Base-by-base conservation (phyloP, 2,113 vertebrate genomes). In the Neopipo cinnamomea region DNA sequence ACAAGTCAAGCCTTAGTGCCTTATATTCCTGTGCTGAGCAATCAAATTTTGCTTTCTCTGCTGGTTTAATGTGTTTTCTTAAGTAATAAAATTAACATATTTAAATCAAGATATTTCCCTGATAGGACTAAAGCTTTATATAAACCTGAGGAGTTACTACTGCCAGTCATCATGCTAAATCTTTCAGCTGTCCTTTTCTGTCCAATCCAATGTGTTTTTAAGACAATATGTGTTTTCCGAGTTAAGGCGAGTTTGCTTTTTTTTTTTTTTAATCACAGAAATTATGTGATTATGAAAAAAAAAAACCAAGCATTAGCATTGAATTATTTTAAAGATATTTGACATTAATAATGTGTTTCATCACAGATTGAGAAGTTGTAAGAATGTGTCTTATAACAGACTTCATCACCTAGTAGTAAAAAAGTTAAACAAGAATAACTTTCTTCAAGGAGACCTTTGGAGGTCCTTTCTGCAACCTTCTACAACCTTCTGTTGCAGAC, bases 271-370 rank as follows among this genome's bases (percentile, higher is more conserved):
- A 56, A 68, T 82, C 9, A 12, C 27, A 63, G 41, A 78, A 82
- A 67, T 17, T 42, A 21, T 19, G 7, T 44, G 12, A 67, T 52
- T 55, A 59, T 41, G 2, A 47, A 55, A 73, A 28, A 37, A 56
- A 37, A 33, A 4, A 0, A 1, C 4, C 28, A 52, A 33, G 8
- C 6, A 53, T 47, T 68, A 50, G 0, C 12, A 44, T 0, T 53
- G 8, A 70, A 80, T 33, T 41, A 9, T 77, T 70, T 86, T 47
- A 66, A 78, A 68, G 4, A 18, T 66, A 72, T 37, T 85, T 85
- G 5, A 24, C 8, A 61, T 31, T n/a, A 77, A 35, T n/a, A 78
- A 24, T 84, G 6, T 8, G 31, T 86, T 76, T 90, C 5, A 53
- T 70, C 27, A 47, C 17, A n/a, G 6, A 49, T 1, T 59, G 15